phyloP scores from a whole-genome alignment of 2,888 invertebrate species.

The Acanthosepion lycidas region DNA sequence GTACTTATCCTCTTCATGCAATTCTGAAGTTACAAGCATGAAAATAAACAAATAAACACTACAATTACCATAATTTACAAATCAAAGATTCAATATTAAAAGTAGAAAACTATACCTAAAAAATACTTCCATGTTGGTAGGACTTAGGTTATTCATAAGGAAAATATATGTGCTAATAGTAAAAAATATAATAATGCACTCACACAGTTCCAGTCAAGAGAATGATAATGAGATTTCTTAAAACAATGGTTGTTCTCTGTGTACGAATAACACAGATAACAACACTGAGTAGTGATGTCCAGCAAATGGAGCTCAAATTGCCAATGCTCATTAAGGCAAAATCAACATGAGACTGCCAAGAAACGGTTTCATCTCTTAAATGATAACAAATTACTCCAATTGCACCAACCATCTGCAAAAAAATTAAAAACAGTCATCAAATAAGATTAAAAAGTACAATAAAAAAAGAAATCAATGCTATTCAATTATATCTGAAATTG shows the following conservation, averaged over 20 bases:
- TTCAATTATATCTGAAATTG: too few species aligned
- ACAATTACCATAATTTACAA: too few species aligned
- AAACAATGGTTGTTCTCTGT: constrained; percentile 87
- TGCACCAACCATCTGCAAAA: constrained; percentile 66
- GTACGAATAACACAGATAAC: constrained; percentile 87
- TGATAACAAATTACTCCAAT: constrained; percentile 85
- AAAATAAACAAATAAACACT: too few species aligned
- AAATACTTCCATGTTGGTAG: too few species aligned
- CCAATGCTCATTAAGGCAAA: constrained; percentile 82
- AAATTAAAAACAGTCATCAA: background rate
- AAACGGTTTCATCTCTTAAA: constrained; percentile 63
- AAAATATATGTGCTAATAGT: too few species aligned
- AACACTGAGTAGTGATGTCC: constrained; percentile 89
- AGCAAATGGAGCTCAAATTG: constrained; percentile 87
- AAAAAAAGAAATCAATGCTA: too few species aligned
- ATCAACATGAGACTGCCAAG: constrained; percentile 83
- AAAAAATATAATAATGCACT: constrained; percentile 58
- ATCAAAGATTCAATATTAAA: too few species aligned
- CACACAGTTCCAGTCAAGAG: constrained; percentile 73
- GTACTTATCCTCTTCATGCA: too few species aligned
- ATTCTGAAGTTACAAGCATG: too few species aligned
- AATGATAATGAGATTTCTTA: constrained; percentile 79
- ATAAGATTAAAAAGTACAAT: too few species aligned
- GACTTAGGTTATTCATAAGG: too few species aligned
- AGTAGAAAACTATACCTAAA: too few species aligned